Evolutionary conservation across 2,113 vertebrate species (phyloP).

Genomic region (Pachypanchax playfairii): DNA sequence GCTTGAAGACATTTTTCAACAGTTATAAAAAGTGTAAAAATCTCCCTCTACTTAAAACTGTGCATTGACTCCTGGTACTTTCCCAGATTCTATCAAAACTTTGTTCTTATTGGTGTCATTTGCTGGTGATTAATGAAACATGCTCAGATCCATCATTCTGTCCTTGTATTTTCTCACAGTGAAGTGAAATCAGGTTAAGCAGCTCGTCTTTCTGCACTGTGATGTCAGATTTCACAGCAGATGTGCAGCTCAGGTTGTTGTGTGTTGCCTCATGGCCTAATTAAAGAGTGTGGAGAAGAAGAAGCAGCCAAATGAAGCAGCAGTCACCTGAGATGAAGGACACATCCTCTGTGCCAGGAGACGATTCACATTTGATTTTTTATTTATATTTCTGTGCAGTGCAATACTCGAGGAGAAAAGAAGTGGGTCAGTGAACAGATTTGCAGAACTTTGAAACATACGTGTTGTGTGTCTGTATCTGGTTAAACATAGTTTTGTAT

Average conservation of each 20-base stretch:
- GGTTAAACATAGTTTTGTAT: conserved; percentile 83
- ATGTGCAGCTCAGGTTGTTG: conserved; percentile 68
- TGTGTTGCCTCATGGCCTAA: conserved; percentile 77
- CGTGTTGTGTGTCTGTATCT: conserved; percentile 77
- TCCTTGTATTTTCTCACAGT: conserved; percentile 66
- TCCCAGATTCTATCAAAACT: background rate
- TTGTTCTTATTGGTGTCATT: conserved; percentile 41
- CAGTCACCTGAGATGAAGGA: conserved; percentile 84
- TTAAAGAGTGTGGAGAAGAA: conserved; percentile 59
- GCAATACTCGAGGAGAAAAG: conserved; percentile 55
- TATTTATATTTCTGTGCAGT: conserved; percentile 75
- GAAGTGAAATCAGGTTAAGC: conserved; percentile 77
- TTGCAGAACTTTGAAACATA: conserved; percentile 76
- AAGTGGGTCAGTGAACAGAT: conserved; percentile 81
- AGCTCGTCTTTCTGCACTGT: conserved; percentile 52
- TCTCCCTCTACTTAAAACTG: background rate
- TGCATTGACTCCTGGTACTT: background rate
- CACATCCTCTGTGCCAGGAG: conserved; percentile 72
- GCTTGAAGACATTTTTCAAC: background rate
- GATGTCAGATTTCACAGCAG: conserved; percentile 48
- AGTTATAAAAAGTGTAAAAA: background rate
- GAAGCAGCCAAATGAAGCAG: conserved; percentile 67
- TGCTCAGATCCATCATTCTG: conserved; percentile 26
- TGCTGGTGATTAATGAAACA: conserved; percentile 54
- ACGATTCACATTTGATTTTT: conserved; percentile 73